A percentile compares a stretch with the other conserved stretches of the same genome.
Conservation (phyloP, 2,113 vertebrate genomes). For the Tursiops truncatus region DNA sequence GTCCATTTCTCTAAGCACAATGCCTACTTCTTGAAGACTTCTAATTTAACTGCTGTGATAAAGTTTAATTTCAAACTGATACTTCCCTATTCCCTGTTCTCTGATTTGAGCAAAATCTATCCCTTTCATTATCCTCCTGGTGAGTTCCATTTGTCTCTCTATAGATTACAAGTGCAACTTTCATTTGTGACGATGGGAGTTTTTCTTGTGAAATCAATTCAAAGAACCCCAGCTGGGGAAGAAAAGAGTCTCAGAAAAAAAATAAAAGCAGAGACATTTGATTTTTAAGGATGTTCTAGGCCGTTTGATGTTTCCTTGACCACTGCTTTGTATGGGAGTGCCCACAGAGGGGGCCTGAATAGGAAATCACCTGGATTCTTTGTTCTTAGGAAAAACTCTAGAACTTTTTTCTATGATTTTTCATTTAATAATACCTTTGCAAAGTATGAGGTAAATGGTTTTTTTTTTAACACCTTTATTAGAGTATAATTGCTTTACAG, state of each 20-base stretch:
- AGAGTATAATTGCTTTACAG: too few relatives aligned
- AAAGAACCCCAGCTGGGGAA: conserved; percentile 2
- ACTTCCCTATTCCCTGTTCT: conserved; percentile 1
- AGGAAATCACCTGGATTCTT: neutral
- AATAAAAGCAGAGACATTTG: neutral
- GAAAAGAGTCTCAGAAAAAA: neutral
- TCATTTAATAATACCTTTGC: neutral
- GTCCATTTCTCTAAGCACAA: neutral
- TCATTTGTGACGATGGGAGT: conserved; percentile 12
- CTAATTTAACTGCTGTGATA: neutral
- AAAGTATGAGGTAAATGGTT: neutral
- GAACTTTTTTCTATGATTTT: neutral
- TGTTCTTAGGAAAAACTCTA: neutral
- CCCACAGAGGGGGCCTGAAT: neutral
- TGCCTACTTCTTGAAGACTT: neutral
- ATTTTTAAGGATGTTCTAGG: neutral
- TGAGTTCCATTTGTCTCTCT: conserved; percentile 50
- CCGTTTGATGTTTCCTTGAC: neutral
- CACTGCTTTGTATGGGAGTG: neutral
- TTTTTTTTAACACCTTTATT: neutral
- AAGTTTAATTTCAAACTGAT: conserved; percentile 31
- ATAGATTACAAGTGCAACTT: neutral
- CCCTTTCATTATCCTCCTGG: neutral
- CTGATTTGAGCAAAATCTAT: conserved; percentile 22
- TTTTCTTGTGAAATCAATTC: conserved; percentile 55